Conservation (phyloP, 2,113 vertebrate species). For the Crotalus tigris region DNA sequence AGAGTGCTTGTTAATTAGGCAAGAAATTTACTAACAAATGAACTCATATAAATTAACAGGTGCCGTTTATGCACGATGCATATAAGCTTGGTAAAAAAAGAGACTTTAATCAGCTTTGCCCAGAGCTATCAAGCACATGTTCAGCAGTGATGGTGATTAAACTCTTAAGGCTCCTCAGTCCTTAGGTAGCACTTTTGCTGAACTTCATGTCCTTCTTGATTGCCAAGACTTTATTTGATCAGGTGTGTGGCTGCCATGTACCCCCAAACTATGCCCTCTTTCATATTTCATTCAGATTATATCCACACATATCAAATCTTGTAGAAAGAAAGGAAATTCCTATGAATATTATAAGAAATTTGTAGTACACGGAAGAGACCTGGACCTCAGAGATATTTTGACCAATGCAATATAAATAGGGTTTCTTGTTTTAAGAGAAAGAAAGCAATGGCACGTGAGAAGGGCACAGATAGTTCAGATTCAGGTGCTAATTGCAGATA, state of each 20-base stretch:
- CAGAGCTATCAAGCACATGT: background rate
- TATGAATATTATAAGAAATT: background rate
- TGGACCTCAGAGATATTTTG: background rate
- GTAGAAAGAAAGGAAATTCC: background rate
- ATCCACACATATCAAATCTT: background rate
- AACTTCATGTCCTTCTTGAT: background rate
- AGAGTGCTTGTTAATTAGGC: slow-evolving; percentile 3
- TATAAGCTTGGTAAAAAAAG: background rate
- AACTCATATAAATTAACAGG: slow-evolving; percentile 16
- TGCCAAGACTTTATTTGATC: background rate
- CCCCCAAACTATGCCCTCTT: background rate
- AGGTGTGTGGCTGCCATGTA: background rate
- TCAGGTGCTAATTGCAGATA: background rate
- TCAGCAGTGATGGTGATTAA: background rate
- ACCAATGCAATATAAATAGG: background rate
- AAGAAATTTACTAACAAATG: slow-evolving; percentile 11
- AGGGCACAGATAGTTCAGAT: background rate
- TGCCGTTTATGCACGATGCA: background rate
- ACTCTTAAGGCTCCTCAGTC: too few relatives aligned
- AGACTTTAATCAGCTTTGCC: background rate
- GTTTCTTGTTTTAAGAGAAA: background rate
- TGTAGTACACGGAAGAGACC: background rate
- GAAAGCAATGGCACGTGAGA: background rate
- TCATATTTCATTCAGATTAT: background rate
- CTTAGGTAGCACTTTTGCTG: background rate